Base-by-base conservation (phyloP, 2,113 vertebrate species). In the Choloepus hoffmanni region DNA sequence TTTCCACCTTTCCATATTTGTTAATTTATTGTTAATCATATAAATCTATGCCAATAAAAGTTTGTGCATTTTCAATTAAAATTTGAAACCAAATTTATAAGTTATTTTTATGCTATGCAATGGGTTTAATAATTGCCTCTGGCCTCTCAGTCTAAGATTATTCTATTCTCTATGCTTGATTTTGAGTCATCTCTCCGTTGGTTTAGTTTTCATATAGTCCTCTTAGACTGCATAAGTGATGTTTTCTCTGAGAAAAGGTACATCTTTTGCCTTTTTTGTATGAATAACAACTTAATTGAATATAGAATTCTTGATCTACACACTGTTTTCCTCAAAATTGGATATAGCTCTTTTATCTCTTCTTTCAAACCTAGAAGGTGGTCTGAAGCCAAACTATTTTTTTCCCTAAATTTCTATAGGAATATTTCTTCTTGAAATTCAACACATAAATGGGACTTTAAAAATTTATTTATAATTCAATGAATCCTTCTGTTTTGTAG, bases 61-160 rank as follows among this genome's bases (percentile, higher is more conserved):
- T 24, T 90, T 78, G 68, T 89, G 58, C 55, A 13, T 78, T 85
- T 92, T 85, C n/a, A 43, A 19, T 93, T 62, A 63, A 67, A 16
- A 23, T 55, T 50, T 92, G 33, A 89, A 89, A 89, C 40, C 26
- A 60, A 85, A 70, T 63, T 72, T 43, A 33, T 48, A 14, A 67
- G 43, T 50, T 53, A 14, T 58, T 33, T 53, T 78, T 45, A 48
- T 95, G 3, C 9, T 19, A 11, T 62, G 10, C n/a, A 78, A 78
- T 62, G 43, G 21, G 70, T 63, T 43, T n/a, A n/a, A 63, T 77
- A 45, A 7, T 65, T 55, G 43, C 68, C 26, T 82, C 8, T 4
- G 28, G 62, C 60, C n/a, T 50, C 30, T 65, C 55, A 24, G 65
- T 68, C 84, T 83, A 16, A 18, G 11, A 62, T 60, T 95, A 77